Evolutionary conservation across 2,888 invertebrate genomes (phyloP).

Genomic region (Orchesella flavescens): DNA sequence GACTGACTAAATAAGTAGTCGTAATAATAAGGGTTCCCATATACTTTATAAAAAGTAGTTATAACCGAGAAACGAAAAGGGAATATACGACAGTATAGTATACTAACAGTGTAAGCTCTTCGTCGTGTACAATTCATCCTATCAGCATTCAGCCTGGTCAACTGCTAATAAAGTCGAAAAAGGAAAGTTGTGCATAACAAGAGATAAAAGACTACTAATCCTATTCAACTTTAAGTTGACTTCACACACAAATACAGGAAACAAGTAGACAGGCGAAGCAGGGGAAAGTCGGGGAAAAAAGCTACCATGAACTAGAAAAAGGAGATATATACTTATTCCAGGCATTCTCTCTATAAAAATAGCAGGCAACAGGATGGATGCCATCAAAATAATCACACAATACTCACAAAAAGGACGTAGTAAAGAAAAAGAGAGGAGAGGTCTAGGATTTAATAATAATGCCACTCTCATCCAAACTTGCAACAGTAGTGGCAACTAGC

Average conservation of each 20-base stretch:
- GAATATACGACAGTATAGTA: not conserved
- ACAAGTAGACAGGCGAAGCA: constrained; percentile 34
- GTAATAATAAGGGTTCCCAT: constrained; percentile 29
- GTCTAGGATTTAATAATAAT: constrained; percentile 56
- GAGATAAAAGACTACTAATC: constrained; percentile 70
- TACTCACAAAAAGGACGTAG: constrained; percentile 42
- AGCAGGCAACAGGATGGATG: constrained; percentile 62
- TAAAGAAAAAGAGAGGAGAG: constrained; percentile 24
- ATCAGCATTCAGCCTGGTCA: constrained; percentile 63
- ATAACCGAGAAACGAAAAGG: not conserved
- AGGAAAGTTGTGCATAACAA: constrained; percentile 67
- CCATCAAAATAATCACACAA: constrained; percentile 71
- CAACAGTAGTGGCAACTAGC: not conserved
- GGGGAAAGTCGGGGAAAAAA: constrained; percentile 15
- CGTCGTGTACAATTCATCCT: constrained; percentile 50
- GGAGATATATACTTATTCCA: constrained; percentile 30
- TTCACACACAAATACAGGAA: constrained; percentile 51
- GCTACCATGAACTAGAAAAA: constrained; percentile 39
- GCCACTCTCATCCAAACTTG: constrained; percentile 39
- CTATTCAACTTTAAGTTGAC: constrained; percentile 66
- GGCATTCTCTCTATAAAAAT: not conserved
- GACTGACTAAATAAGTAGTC: constrained; percentile 64
- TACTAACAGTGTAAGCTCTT: constrained; percentile 10
- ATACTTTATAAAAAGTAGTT: not conserved
- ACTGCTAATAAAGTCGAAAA: constrained; percentile 64